These are phyloP conservation scores for Mus spicilegus DNA, from an alignment of 2,113 vertebrate genomes.

Conservation along the genomic window DNA sequence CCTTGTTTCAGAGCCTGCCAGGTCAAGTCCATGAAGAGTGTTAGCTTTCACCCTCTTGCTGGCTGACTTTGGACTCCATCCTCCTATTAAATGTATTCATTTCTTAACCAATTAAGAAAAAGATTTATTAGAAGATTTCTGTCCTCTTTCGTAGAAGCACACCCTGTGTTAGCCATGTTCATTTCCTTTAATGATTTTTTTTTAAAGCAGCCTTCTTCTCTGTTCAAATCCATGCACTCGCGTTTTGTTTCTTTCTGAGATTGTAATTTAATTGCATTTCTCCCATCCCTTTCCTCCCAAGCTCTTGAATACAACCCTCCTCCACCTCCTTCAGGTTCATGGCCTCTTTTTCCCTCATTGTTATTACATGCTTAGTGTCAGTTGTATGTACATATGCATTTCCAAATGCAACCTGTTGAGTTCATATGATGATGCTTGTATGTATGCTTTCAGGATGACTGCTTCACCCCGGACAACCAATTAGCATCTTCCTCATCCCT, in stretches of 20 bases:
- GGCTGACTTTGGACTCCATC: slow-evolving; percentile 25
- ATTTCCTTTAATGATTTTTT: slow-evolving; percentile 17
- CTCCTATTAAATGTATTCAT: slow-evolving; percentile 13
- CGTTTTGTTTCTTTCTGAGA: neutral
- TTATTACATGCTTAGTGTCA: neutral
- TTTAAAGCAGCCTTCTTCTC: neutral
- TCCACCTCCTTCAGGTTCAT: neutral
- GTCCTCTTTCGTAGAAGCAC: slow-evolving; percentile 5
- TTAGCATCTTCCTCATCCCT: neutral
- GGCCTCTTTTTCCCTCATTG: neutral
- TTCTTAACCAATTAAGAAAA: slow-evolving; percentile 30
- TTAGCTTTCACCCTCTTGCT: slow-evolving; percentile 55
- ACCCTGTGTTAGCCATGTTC: neutral
- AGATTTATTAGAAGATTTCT: neutral
- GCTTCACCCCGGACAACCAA: neutral
- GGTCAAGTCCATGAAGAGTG: slow-evolving; percentile 1
- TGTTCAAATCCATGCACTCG: neutral
- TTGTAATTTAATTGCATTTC: neutral
- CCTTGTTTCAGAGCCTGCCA: slow-evolving; percentile 30
- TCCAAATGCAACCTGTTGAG: neutral
- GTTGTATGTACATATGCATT: neutral
- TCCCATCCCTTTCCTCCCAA: neutral
- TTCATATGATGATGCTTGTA: neutral
- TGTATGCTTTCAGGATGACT: neutral
- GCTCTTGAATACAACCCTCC: neutral